These are phyloP conservation scores for Monochamus saltuarius DNA, from an alignment of 1,140 invertebrate genomes.

Conservation along the genomic window DNA sequence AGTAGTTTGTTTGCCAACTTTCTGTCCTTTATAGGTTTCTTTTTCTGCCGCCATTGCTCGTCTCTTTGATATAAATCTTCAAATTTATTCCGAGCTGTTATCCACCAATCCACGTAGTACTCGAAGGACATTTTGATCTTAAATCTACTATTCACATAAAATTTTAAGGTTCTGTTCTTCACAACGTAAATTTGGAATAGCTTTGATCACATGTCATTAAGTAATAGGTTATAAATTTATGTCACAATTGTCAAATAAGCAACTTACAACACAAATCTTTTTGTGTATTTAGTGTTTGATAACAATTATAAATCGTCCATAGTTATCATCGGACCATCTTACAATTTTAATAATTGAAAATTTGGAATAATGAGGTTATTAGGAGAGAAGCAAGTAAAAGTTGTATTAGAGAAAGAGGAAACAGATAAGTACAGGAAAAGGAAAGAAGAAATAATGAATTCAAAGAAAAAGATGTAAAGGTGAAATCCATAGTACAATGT, in stretches of 20 bases:
- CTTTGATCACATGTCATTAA: too few relatives aligned
- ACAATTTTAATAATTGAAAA: slow-evolving; percentile 15
- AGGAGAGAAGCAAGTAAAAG: slow-evolving; percentile 14
- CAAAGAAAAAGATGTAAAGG: slow-evolving; percentile 17
- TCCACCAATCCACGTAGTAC: slow-evolving; percentile 48
- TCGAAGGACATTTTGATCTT: slow-evolving; percentile 41
- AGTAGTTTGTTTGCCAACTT: slow-evolving; percentile 36
- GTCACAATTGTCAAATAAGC: too few relatives aligned
- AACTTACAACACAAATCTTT: too few relatives aligned
- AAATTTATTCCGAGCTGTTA: slow-evolving; percentile 36
- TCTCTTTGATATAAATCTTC: slow-evolving; percentile 35
- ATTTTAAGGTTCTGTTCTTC: too few relatives aligned
- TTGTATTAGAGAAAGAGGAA: slow-evolving; percentile 7
- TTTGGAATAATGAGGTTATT: slow-evolving; percentile 14
- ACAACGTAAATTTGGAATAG: too few relatives aligned
- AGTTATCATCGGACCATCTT: background rate
- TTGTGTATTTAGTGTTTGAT: too few relatives aligned
- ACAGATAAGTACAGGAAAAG: background rate
- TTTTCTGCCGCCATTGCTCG: slow-evolving; percentile 26
- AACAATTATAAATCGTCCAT: background rate
- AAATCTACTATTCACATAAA: too few relatives aligned
- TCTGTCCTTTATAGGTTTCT: slow-evolving; percentile 33
- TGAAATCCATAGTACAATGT: slow-evolving; percentile 21
- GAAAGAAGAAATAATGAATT: slow-evolving; percentile 16
- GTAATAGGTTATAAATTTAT: too few relatives aligned